Evolutionary conservation across 2,888 invertebrate species (phyloP).

Genomic region (Pristionchus fissidentatus): DNA sequence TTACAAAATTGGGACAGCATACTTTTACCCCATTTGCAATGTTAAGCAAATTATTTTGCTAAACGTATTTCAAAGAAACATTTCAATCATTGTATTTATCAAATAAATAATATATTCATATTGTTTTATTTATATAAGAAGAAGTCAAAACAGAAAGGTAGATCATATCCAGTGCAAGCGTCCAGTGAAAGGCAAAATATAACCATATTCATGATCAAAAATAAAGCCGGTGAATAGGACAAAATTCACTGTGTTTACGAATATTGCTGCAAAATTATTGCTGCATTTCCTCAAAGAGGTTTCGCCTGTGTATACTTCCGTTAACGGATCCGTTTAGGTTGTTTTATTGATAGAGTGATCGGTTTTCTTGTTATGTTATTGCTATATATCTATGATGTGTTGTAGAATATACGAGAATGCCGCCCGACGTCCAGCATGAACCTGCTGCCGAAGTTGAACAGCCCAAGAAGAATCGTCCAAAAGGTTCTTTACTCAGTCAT

Average conservation of each 20-base stretch:
- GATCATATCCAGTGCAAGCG: too few relatives aligned
- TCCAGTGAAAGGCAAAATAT: background rate
- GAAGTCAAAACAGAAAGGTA: too few relatives aligned
- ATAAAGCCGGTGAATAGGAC: background rate
- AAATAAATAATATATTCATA: too few relatives aligned
- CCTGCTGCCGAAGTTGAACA: conserved; percentile 41
- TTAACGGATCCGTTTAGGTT: too few relatives aligned
- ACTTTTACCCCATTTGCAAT: too few relatives aligned
- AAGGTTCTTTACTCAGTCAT: conserved; percentile 52
- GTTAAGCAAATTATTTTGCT: too few relatives aligned
- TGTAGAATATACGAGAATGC: background rate
- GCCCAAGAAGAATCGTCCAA: conserved; percentile 59
- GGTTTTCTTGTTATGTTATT: background rate
- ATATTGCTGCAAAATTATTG: background rate
- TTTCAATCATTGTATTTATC: too few relatives aligned
- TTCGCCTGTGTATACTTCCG: too few relatives aligned
- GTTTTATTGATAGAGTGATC: background rate
- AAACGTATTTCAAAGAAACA: too few relatives aligned
- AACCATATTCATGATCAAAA: background rate
- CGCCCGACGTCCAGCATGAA: conserved; percentile 40
- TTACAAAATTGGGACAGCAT: too few relatives aligned
- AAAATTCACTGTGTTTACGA: background rate
- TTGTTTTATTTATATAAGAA: too few relatives aligned
- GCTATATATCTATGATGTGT: background rate
- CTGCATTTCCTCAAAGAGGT: too few relatives aligned